phyloP scores from a whole-genome alignment of 2,797 vertebrate genomes.

The Gallinago nigripennis region DNA sequence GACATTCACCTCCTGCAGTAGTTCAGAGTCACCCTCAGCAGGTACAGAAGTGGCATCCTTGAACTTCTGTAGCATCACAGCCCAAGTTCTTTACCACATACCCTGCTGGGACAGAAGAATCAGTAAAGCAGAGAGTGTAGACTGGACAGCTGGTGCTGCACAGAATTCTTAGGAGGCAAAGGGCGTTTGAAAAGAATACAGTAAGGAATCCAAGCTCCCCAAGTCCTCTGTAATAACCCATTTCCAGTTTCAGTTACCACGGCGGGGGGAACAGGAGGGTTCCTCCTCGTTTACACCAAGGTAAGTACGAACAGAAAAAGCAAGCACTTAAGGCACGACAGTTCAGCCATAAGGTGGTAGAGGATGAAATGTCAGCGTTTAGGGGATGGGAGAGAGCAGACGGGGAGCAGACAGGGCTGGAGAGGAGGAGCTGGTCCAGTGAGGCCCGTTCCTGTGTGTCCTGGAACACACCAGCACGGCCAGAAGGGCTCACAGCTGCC shows the following conservation, averaged over 20 bases:
- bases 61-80: not conserved
- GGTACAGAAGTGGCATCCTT: not conserved
- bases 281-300: not conserved
- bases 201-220: not conserved
- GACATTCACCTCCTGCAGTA: not conserved
- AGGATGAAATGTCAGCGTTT: not conserved
- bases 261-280: fast-evolving
- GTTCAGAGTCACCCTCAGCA: not conserved
- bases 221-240: not conserved
- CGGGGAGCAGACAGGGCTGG: not conserved
- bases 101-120: not conserved
- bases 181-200: not conserved
- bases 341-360: not conserved
- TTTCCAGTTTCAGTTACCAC: not conserved
- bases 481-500: not conserved
- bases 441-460: not conserved
- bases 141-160: not conserved
- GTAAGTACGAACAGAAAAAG: not conserved
- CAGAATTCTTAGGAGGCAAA: not conserved
- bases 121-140: not conserved
- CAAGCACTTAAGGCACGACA: not conserved
- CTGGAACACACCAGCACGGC: not conserved
- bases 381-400: not conserved
- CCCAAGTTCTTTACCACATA: not conserved
- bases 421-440: not conserved